Percentiles rank a stretch among this genome's conserved stretches.
Conservation (phyloP, 2,797 vertebrate genomes). For the Glyptemys insculpta region DNA sequence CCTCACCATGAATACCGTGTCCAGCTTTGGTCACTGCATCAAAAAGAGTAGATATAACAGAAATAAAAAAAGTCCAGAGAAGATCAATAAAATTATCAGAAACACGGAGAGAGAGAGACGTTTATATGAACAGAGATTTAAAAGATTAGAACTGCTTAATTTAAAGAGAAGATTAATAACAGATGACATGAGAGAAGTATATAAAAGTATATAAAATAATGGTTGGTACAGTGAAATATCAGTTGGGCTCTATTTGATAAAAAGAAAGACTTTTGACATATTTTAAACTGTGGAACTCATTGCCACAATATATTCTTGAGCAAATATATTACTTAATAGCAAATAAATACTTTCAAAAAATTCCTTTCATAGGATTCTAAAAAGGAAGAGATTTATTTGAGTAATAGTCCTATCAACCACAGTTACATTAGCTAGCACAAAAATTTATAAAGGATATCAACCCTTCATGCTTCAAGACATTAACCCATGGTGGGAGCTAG, state of each 20-base stretch:
- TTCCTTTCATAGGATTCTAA: neutral
- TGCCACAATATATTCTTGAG: rapidly evolving
- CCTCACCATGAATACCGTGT: neutral
- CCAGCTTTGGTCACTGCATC: neutral
- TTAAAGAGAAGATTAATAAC: neutral
- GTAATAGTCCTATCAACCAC: neutral
- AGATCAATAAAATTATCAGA: neutral
- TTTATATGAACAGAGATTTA: neutral
- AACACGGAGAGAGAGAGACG: too few relatives aligned
- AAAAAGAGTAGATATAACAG: neutral
- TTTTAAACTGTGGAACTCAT: neutral
- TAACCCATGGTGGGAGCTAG: neutral
- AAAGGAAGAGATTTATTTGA: neutral
- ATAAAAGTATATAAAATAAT: neutral
- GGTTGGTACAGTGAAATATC: neutral
- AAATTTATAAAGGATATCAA: neutral
- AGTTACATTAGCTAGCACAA: neutral
- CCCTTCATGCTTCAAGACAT: rapidly evolving
- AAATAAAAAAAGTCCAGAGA: neutral
- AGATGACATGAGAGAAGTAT: neutral
- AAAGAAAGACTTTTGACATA: neutral
- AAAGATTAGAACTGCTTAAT: neutral
- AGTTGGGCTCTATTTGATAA: neutral
- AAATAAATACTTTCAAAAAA: neutral
- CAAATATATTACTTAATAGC: neutral